Evolutionary conservation across 2,113 vertebrate species (phyloP), one percentile per base, ranked within the genome.

Genomic region (Fulmarus glacialis): DNA sequence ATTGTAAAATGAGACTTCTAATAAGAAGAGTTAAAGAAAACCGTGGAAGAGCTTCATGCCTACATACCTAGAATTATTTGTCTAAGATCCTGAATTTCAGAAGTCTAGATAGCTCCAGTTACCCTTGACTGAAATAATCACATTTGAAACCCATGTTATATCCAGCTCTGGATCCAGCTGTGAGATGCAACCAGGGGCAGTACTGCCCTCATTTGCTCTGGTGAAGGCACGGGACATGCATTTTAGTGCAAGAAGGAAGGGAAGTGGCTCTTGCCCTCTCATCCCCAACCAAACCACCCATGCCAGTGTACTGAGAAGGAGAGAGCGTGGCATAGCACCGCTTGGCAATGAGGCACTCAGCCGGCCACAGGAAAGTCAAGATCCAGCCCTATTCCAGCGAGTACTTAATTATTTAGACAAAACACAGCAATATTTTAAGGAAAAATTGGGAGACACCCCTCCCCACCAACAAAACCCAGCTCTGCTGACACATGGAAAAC

Each of bases 1-100:
- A 78, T 53, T 93, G 82, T 81, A 90, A 90, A 96, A 92, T 6
- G 10, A 92, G n/a, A 86, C 9, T 60, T 75, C 78, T 50, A 82
- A 68, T 73, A 48, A 87, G 6, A 87, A n/a, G 23, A 75, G 11
- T 53, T 72, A 64, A 71, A 94, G 42, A 91, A 94, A 94, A 52
- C 8, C 36, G 21, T 53, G 23, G 7, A 86, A 83, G 40, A 60
- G 16, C 8, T 96, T 82, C 53, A 60, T 63, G 52, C 21, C 48
- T 70, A 21, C 16, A n/a, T 56, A 79, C 19, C 22, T 64, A 62
- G 58, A 94, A 79, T 48, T 75, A 60, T 30, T 78, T 82, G 22
- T 50, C 34, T 60, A 29, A 59, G 26, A 67, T 75, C 34, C 66
- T 68, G 53, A 64, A 88, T 86, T 88, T 72, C 74, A 29, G 6